phyloP scores from a whole-genome alignment of 1,140 invertebrate species.

The Cyclina sinensis region DNA sequence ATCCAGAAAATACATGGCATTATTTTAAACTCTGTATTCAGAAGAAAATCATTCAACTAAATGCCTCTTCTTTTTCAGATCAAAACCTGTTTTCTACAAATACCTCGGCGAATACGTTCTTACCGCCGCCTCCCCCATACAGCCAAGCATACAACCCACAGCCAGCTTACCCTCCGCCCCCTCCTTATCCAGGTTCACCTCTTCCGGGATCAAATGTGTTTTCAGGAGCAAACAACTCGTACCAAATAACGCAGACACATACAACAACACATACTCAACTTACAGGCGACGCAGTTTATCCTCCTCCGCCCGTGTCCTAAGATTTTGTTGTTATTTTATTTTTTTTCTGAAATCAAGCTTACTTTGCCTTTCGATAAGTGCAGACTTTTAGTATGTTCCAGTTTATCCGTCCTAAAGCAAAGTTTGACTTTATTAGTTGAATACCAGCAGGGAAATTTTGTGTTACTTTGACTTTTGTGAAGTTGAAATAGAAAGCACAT shows the following conservation, averaged over 20 bases:
- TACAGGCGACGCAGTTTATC: background rate
- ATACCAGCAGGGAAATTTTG: no score
- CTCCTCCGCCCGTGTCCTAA: background rate
- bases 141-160: slow-evolving; percentile 3
- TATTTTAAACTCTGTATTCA: no score
- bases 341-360: no score
- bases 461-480: no score
- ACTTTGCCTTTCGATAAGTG: no score
- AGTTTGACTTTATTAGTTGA: no score
- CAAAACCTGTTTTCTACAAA: background rate
- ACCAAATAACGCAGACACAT: background rate
- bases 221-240: background rate
- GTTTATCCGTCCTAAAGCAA: no score
- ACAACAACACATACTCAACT: background rate
- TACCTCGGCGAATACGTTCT: background rate
- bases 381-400: no score
- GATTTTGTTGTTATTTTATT: no score
- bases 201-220: background rate
- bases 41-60: no score
- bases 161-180: background rate
- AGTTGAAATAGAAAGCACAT: no score
- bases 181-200: slow-evolving; percentile 18
- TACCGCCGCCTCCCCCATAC: slow-evolving; percentile 24
- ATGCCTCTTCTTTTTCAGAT: background rate
- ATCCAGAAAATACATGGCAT: no score